A percentile compares a stretch with the other conserved stretches of the same genome.
phyloP scores from a whole-genome alignment of 2,888 invertebrate species.

The Spialia ferax region DNA sequence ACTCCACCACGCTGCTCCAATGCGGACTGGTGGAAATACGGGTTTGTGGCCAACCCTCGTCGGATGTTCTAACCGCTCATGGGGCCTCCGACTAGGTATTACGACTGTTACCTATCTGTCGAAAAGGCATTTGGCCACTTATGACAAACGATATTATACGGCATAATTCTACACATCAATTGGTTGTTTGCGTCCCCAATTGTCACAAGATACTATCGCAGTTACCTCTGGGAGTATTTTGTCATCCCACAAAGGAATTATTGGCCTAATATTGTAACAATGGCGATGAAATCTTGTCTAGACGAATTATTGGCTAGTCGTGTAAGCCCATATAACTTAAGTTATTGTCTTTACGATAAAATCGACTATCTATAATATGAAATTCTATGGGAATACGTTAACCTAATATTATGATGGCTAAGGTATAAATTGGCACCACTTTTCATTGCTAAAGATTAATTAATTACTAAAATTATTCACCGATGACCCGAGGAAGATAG shows the following conservation, averaged over 20 bases:
- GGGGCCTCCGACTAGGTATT: no score
- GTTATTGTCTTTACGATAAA: not conserved
- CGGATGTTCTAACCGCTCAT: no score
- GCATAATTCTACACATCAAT: conserved; percentile 27
- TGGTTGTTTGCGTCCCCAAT: conserved; percentile 28
- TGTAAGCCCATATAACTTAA: conserved; percentile 5
- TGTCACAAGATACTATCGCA: conserved; percentile 24
- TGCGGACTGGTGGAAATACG: no score
- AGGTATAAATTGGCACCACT: no score
- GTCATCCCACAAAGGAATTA: conserved; percentile 26
- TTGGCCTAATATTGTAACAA: conserved; percentile 27
- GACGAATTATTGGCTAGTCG: conserved; percentile 2
- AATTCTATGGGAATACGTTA: no score
- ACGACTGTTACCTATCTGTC: no score
- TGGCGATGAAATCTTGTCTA: not conserved
- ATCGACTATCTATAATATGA: not conserved
- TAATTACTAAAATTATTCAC: no score
- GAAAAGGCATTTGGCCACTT: conserved; percentile 29
- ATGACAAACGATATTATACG: conserved; percentile 33
- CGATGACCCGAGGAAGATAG: no score
- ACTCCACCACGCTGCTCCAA: no score
- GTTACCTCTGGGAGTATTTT: conserved; percentile 31
- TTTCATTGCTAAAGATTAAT: no score
- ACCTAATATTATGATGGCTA: no score
- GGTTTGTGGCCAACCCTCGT: no score